Evolutionary conservation across 2,888 invertebrate species (phyloP), one percentile per base, ranked within the genome.

Genomic region (Drosophila borealis): DNA sequence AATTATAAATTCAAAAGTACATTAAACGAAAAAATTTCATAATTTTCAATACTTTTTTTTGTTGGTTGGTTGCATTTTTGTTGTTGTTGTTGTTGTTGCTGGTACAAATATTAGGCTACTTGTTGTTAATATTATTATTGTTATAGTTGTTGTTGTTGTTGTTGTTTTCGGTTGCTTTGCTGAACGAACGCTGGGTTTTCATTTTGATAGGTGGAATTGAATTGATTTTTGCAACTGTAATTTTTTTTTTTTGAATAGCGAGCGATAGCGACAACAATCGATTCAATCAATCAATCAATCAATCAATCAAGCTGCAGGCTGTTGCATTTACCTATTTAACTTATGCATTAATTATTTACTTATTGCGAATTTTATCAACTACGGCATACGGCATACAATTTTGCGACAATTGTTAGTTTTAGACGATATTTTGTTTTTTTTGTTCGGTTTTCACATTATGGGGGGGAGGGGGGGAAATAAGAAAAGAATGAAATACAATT

Each of bases 401-500:
- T 72, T 62, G 50, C 34, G 50, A 66, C 37, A 66, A 66, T 72
- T 62, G 63, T 74, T 69, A 67, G 74, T 74, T 61, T 46, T 33
- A 19, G 46, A 70, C 44, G 51, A 70, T 67, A n/a, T 57, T 34
- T 60, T 50, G 50, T 44, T 51, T 65, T 60, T 56, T 33, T 41
- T 17, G 34, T 44, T 62, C 54, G 56, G 70, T 63, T 68, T 59
- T 67, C 29, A 29, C 29, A 29, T 80, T 64, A 70, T 45, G 45
- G 36, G 54, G 49, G 63, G 69, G 75, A 68, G 54, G 49, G 63
- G 69, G 75, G 66, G 67, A 83, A 82, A 83, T 44, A 86, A 78
- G 86, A 83, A 84, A 86, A 88, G 88, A 88, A 83, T 83, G 83
- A 75, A 86, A 83, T 74, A 88, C 67, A 83, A 63, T 71, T 84